Percentiles rank a stretch among this genome's conserved stretches.
Evolutionary conservation across 2,888 invertebrate genomes (phyloP).

Genomic region (Polymixis flavicincta): DNA sequence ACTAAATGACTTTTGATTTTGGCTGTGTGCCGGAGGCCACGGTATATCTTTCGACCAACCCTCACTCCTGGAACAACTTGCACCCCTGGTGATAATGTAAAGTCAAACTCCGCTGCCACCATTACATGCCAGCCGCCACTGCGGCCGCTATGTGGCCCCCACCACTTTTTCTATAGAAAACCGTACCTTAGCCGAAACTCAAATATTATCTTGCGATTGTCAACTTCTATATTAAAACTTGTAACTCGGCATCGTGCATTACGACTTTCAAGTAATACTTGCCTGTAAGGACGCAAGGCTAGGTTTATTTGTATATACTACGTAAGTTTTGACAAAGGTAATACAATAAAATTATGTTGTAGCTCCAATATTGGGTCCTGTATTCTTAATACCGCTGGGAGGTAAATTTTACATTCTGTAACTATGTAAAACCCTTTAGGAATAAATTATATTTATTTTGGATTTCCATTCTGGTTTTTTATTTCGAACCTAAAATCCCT

Average conservation of each 20-base stretch:
- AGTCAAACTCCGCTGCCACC: not conserved
- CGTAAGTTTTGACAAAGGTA: too few relatives aligned
- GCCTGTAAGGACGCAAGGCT: not conserved
- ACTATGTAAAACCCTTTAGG: slow-evolving; percentile 11
- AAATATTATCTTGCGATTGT: not conserved
- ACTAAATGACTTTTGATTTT: too few relatives aligned
- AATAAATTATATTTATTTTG: slow-evolving; percentile 47
- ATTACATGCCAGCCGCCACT: not conserved
- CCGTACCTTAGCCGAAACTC: not conserved
- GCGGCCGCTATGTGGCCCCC: not conserved
- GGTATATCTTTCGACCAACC: too few relatives aligned
- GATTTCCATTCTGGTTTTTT: slow-evolving; percentile 14
- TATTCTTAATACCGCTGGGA: slow-evolving; percentile 3
- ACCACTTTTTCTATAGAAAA: too few relatives aligned
- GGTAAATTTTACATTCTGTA: slow-evolving; percentile 9
- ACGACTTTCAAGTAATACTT: not conserved
- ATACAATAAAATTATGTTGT: slow-evolving; percentile 5
- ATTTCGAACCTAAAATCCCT: not conserved
- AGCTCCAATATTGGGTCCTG: slow-evolving; percentile 4
- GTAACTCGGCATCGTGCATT: not conserved
- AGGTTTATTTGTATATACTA: too few relatives aligned
- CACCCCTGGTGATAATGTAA: too few relatives aligned
- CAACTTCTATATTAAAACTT: not conserved
- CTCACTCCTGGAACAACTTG: too few relatives aligned
- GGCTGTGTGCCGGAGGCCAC: too few relatives aligned